phyloP scores from a whole-genome alignment of 2,888 invertebrate genomes.

The Hedya salicella region DNA sequence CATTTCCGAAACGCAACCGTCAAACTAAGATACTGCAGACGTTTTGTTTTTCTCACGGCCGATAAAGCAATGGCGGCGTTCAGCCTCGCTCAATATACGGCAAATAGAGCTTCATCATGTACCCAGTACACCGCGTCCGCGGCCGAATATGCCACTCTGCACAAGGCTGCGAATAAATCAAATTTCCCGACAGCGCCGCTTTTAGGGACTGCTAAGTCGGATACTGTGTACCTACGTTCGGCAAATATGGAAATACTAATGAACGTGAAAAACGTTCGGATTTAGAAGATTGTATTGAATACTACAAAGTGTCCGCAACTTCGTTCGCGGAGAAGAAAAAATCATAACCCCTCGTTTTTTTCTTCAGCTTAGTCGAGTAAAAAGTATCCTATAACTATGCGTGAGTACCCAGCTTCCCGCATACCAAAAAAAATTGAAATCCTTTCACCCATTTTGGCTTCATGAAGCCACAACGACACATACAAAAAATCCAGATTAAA shows the following conservation, averaged over 20 bases:
- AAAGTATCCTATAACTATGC: too few species aligned
- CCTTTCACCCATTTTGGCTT: too few species aligned
- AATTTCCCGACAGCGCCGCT: conserved; percentile 56
- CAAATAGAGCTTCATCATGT: conserved; percentile 74
- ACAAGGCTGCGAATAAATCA: conserved; percentile 78
- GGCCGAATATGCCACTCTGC: conserved; percentile 73
- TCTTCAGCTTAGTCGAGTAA: too few species aligned
- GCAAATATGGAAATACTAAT: conserved; percentile 21
- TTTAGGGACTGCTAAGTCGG: conserved; percentile 43
- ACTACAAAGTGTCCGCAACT: too few species aligned
- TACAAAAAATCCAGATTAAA: too few species aligned
- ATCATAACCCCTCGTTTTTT: too few species aligned
- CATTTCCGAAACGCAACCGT: background rate
- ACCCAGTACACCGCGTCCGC: conserved; percentile 69
- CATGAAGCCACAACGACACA: too few species aligned
- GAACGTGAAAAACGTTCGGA: background rate
- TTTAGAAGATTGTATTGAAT: too few species aligned
- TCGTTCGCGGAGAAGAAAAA: too few species aligned
- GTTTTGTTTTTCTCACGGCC: conserved; percentile 42
- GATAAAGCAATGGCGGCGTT: conserved; percentile 59
- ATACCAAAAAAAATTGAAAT: too few species aligned
- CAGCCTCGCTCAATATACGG: conserved; percentile 67
- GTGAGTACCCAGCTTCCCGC: too few species aligned
- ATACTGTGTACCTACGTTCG: conserved; percentile 44
- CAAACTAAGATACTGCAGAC: conserved; percentile 10